Base-by-base conservation (phyloP, 2,113 vertebrate genomes). In the Dissostichus mawsoni region DNA sequence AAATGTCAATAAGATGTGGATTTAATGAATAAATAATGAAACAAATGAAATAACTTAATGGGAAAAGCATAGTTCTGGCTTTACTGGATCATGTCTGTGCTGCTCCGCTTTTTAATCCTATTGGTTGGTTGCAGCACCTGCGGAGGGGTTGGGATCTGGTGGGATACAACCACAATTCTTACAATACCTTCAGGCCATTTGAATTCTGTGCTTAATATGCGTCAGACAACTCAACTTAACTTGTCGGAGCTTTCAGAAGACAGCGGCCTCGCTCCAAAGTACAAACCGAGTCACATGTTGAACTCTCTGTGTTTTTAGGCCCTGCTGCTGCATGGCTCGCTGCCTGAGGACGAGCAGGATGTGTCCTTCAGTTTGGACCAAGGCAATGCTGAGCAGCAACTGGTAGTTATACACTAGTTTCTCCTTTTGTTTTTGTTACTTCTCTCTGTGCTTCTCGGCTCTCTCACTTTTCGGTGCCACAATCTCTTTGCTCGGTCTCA, bases 321-420 rank as follows among this genome's bases (percentile, higher is more conserved):
- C 70, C 92, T 99, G 90, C 82, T 99, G 69, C 96, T 99, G 76
- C 95, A 95, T 12, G 98, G 98, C 0, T 97, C 96, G 4, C 89
- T 98, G 83, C 96, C 97, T 4, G 98, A 98, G 90, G 97, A 99
- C 11, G 97, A 98, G 76, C 96, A 97, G 88, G 97, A 98, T 56
- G 94, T 92, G 1, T 94, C 96, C 6, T 93, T 97, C 79, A 94
- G 90, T 62, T 93, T 97, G 63, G 94, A 93, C 44, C 96, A 97
- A 61, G 96, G 95, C 68, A 95, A 94, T 74, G 88, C 96, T 0
- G 96, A 99, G 51, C 97, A 99, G 84, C 97, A 98, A 75, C 88
- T 99, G 97, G 98, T 99, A 90, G 23, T 4, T 78, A 47, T 41
- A 41, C 36, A 41, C 6, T 14, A 25, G 9, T 29, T 2, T 50